Percentiles rank a stretch among this genome's conserved stretches.
These are phyloP conservation scores for Hoplias malabaricus DNA, from an alignment of 2,113 vertebrate genomes.

Conservation along the genomic window DNA sequence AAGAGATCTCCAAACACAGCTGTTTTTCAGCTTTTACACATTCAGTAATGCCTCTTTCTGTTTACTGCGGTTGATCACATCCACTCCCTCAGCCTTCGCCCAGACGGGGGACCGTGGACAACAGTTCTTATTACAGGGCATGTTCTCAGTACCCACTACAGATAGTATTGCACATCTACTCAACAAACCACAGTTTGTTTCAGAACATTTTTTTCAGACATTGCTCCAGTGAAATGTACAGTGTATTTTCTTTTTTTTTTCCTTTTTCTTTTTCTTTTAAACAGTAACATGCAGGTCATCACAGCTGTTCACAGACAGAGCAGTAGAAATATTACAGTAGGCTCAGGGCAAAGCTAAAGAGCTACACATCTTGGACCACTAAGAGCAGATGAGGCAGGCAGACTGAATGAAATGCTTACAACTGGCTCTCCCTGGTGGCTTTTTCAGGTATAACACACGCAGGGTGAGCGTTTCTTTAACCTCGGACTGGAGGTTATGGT, in stretches of 20 bases:
- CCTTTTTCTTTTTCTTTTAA: conserved; percentile 59
- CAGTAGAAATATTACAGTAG: conserved; percentile 71
- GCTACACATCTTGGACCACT: conserved; percentile 64
- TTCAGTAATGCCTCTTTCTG: conserved; percentile 32
- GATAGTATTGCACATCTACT: conserved; percentile 76
- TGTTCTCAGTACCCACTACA: conserved; percentile 52
- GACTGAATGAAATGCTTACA: conserved; percentile 53
- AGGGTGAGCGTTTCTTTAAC: conserved; percentile 50
- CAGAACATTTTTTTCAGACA: conserved; percentile 50
- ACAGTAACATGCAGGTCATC: conserved; percentile 75
- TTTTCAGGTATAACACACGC: background rate
- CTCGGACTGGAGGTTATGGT: conserved; percentile 61
- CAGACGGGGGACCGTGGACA: conserved; percentile 9
- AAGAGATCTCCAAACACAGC: conserved; percentile 55
- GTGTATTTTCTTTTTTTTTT: conserved; percentile 67
- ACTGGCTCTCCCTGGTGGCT: conserved; percentile 13
- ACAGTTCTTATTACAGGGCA: conserved; percentile 22
- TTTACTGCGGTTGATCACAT: background rate
- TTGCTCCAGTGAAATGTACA: conserved; percentile 72
- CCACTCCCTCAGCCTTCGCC: background rate
- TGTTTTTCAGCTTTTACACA: conserved; percentile 40
- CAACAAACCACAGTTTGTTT: conserved; percentile 65
- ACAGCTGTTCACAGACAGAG: conserved; percentile 73
- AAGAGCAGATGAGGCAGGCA: conserved; percentile 58
- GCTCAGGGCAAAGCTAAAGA: conserved; percentile 54